A percentile compares a stretch with the other conserved stretches of the same genome.
phyloP scores from a whole-genome alignment of 1,140 invertebrate genomes.

The silkworm (Bombyx mori) region ASM3026992v2 NC_085131.1:3849001-3849500 shows the following conservation, averaged over 20 bases:
- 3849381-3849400: conserved; percentile 5
- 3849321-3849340: conserved; percentile 16
- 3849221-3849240: background rate
- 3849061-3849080: too few relatives aligned
- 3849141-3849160: too few relatives aligned
- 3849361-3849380: conserved; percentile 13
- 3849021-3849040: too few relatives aligned
- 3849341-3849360: conserved; percentile 19
- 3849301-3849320: conserved; percentile 11
- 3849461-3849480: too few relatives aligned
- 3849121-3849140: too few relatives aligned
- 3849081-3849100: too few relatives aligned
- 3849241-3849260: background rate
- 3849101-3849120: background rate
- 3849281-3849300: conserved; percentile 7
- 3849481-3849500: too few relatives aligned
- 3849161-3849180: too few relatives aligned
- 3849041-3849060: too few relatives aligned
- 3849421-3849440: conserved; percentile 16
- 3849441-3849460: too few relatives aligned
- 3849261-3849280: background rate
- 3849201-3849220: background rate
- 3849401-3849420: conserved; percentile 3
- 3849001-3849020: too few relatives aligned
- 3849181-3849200: background rate